These are phyloP conservation scores for Urophycis tenuis DNA, from an alignment of 2,797 vertebrate species.

Conservation along the genomic window DNA sequence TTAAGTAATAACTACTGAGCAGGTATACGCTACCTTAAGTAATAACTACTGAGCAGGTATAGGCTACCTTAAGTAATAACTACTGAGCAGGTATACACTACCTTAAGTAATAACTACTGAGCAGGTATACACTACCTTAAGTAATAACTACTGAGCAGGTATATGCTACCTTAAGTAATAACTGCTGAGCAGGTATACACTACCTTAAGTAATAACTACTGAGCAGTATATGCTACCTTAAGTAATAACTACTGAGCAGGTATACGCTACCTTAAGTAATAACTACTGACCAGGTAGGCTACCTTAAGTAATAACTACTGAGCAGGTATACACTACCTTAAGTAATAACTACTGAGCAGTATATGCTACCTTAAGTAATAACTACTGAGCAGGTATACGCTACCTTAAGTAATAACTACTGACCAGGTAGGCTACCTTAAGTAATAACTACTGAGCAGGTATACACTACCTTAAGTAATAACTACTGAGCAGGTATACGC, in stretches of 20 bases:
- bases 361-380: slow-evolving; percentile 80
- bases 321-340: slow-evolving; percentile 73
- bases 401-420: slow-evolving; percentile 80
- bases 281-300: slow-evolving; percentile 32
- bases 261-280: slow-evolving; percentile 79
- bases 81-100: slow-evolving; percentile 49
- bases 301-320: slow-evolving; percentile 77
- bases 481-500: background rate
- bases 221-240: slow-evolving; percentile 74
- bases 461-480: slow-evolving; percentile 80
- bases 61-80: slow-evolving; percentile 80
- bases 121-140: slow-evolving; percentile 74
- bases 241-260: slow-evolving; percentile 5
- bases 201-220: slow-evolving; percentile 80
- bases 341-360: slow-evolving; percentile 7
- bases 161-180: slow-evolving; percentile 80
- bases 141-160: background rate
- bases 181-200: background rate
- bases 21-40: slow-evolving; percentile 75
- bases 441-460: background rate
- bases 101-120: slow-evolving; percentile 72
- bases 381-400: background rate
- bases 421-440: slow-evolving; percentile 74
- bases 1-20: slow-evolving; percentile 59
- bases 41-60: background rate